Conservation (phyloP, 2,797 vertebrate genomes). For the Phrynocephalus forsythii region DNA sequence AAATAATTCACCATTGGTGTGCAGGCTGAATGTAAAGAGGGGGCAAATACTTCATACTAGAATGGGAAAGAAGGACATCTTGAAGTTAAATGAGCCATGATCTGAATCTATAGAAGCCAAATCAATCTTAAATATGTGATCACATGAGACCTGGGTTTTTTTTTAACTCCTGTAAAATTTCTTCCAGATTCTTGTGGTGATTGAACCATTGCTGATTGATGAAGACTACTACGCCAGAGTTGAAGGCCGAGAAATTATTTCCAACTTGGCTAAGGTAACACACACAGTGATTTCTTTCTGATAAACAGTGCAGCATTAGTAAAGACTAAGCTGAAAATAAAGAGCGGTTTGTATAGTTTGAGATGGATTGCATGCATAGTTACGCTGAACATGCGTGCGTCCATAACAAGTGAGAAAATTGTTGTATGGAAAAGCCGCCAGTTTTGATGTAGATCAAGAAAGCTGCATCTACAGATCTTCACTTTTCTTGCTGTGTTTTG, state of each 20-base stretch:
- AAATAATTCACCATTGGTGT: no score
- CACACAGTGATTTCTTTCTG: neutral
- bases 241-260: slow-evolving; percentile 99
- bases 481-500: accelerated
- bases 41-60: neutral
- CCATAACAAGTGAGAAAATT: neutral
- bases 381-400: neutral
- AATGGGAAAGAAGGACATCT: neutral
- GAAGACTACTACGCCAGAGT: slow-evolving; percentile 99
- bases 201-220: slow-evolving; percentile 97
- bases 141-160: neutral
- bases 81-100: neutral
- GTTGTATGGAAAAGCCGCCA: neutral
- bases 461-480: neutral
- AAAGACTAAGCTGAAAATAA: neutral
- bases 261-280: slow-evolving; percentile 97
- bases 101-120: neutral
- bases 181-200: slow-evolving; percentile 95
- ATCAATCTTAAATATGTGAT: neutral
- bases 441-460: neutral
- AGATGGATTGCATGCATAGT: neutral
- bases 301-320: neutral
- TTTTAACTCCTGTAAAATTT: slow-evolving; percentile 9
- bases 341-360: neutral
- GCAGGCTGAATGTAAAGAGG: neutral